Evolutionary conservation across 2,113 vertebrate species (phyloP).

Genomic region (Theropithecus gelada): DNA sequence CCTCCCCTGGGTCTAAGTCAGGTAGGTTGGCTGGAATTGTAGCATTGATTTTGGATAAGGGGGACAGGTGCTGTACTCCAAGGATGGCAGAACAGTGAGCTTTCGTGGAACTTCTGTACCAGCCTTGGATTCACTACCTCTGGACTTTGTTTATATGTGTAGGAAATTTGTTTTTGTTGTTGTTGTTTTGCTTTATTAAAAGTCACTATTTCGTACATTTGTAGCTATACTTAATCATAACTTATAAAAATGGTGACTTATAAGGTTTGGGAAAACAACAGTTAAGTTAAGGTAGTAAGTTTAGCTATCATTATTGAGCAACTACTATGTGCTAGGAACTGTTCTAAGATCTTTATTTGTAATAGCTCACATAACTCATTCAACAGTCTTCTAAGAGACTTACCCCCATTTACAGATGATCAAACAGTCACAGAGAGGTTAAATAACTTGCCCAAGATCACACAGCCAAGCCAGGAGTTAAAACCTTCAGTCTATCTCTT

Average conservation of each 20-base stretch:
- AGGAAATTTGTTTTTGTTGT: not conserved
- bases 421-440: not conserved
- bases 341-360: not conserved
- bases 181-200: not conserved
- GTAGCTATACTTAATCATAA: not conserved
- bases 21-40: not conserved
- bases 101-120: not conserved
- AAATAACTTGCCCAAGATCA: not conserved
- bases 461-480: not conserved
- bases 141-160: not conserved
- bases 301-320: not conserved
- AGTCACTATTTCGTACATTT: not conserved
- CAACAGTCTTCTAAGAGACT: not conserved
- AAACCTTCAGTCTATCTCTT: not conserved
- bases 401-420: not conserved
- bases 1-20: not conserved
- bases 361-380: not conserved
- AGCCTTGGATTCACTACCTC: not conserved
- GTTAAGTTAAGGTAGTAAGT: not conserved
- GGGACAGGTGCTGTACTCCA: not conserved
- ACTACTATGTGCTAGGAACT: not conserved
- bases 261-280: not conserved
- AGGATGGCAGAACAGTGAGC: not conserved
- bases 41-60: not conserved
- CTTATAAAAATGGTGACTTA: conserved; percentile 40